phyloP scores from a whole-genome alignment of 2,797 vertebrate species.

The Lacerta agilis region DNA sequence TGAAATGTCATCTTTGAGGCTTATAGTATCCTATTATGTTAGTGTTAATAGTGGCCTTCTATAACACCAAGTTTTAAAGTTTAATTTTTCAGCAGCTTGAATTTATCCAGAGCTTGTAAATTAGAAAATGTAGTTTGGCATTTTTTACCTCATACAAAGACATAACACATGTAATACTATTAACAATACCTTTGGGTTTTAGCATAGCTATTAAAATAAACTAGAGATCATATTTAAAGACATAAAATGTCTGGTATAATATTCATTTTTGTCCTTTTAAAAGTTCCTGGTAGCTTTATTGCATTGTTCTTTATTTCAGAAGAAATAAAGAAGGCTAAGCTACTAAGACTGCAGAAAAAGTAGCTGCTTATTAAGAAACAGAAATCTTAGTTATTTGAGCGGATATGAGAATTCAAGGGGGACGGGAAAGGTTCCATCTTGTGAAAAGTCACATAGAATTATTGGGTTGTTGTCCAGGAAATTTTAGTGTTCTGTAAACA shows the following conservation, averaged over 20 bases:
- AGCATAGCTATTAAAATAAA: slow-evolving; percentile 75
- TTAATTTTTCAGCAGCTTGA: slow-evolving; percentile 79
- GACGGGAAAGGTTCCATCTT: slow-evolving; percentile 57
- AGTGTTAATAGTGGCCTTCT: slow-evolving; percentile 79
- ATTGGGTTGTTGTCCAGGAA: slow-evolving; percentile 63
- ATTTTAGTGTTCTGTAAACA: slow-evolving; percentile 61
- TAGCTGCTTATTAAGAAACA: slow-evolving; percentile 58
- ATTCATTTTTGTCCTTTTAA: slow-evolving; percentile 63
- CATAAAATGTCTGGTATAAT: slow-evolving; percentile 69
- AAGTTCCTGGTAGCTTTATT: slow-evolving; percentile 49
- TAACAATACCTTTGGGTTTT: slow-evolving; percentile 75
- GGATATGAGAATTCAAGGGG: slow-evolving; percentile 61
- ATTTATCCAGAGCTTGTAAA: slow-evolving; percentile 79
- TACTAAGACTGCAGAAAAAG: slow-evolving; percentile 47
- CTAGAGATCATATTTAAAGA: slow-evolving; percentile 74
- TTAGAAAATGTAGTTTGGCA: slow-evolving; percentile 78
- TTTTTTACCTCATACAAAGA: slow-evolving; percentile 72
- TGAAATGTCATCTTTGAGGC: slow-evolving; percentile 77
- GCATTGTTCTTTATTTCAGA: slow-evolving; percentile 47
- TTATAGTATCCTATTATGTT: slow-evolving; percentile 77
- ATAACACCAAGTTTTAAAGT: slow-evolving; percentile 78
- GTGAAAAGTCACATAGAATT: slow-evolving; percentile 66
- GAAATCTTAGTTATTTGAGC: slow-evolving; percentile 64
- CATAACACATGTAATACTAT: slow-evolving; percentile 69
- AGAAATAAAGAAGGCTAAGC: slow-evolving; percentile 50